These are phyloP conservation scores for Ptychoptera albimana DNA, from an alignment of 2,888 invertebrate species.

Conservation along the genomic window DNA sequence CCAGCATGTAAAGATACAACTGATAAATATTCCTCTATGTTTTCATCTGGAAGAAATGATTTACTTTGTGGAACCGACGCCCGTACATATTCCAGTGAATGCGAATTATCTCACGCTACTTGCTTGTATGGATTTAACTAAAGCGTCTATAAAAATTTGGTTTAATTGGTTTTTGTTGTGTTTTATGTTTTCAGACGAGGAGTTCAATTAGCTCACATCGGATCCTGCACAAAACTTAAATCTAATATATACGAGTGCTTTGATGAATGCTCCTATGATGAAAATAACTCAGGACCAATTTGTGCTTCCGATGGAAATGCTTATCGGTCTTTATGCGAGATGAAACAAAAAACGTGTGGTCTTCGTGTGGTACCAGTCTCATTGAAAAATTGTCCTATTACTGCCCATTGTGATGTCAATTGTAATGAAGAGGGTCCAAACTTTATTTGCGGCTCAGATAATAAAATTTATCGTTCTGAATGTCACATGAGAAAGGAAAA, in stretches of 20 bases:
- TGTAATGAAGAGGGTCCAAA: constrained; percentile 40
- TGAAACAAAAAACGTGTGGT: constrained; percentile 67
- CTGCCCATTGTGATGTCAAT: constrained; percentile 58
- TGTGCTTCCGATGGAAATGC: constrained; percentile 85
- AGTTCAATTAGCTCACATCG: constrained; percentile 75
- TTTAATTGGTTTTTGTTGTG: not conserved
- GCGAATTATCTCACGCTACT: constrained; percentile 65
- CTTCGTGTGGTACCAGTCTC: constrained; percentile 73
- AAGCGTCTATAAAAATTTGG: not conserved
- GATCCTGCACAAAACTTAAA: constrained; percentile 65
- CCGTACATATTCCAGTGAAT: constrained; percentile 67
- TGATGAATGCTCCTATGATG: constrained; percentile 38
- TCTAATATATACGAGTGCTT: constrained; percentile 43
- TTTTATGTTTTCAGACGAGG: constrained; percentile 44
- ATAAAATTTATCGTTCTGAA: constrained; percentile 76
- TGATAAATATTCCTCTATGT: constrained; percentile 29
- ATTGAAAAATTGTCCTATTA: constrained; percentile 68
- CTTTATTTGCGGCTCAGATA: constrained; percentile 81
- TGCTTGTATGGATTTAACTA: constrained; percentile 50
- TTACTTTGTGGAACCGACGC: constrained; percentile 86
- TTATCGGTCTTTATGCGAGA: constrained; percentile 72
- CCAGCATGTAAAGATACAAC: constrained; percentile 42
- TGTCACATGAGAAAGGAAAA: constrained; percentile 84
- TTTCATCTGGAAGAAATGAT: constrained; percentile 43
- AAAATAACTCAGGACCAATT: constrained; percentile 49